Base-by-base conservation (phyloP, 2,113 vertebrate genomes). In the Illadopsis cleaveri region DNA sequence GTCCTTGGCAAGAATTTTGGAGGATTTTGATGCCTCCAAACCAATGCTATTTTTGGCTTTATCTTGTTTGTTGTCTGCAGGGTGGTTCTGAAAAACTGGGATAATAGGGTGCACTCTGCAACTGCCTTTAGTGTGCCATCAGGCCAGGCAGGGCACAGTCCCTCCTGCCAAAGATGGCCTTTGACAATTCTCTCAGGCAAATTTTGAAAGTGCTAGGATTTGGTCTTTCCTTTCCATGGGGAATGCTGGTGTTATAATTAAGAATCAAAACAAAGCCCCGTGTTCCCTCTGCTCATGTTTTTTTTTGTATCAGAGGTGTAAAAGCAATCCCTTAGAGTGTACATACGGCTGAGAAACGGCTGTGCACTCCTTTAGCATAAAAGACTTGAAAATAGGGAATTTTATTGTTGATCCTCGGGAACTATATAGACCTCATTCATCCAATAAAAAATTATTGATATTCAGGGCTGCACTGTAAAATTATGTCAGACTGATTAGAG, bases 81-180 rank as follows among this genome's bases (percentile, higher is more conserved):
- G 47, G 11, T 60, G 54, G 15, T 58, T 89, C 73, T 88, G 23
- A 79, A 40, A 57, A 54, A 38, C 4, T 86, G 75, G 38, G 33
- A 42, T 90, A n/a, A 33, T 13, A 35, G 0, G 0, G 12, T 11
- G 1, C 35, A 22, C 45, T 62, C 51, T 42, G 8, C 60, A 54
- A 22, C n/a, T 82, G 27, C 82, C 48, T 73, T 48, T 33, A 40
- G 17, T 14, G 47, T 64, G 24, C 44, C 58, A 53, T 51, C 37
- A 77, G 40, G 44, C 56, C 58, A 58, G 42, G 12, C 56, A 91
- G 47, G n/a, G 20, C 42, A 75, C 38, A 35, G 48, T 38, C 30
- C 19, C 47, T 88, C 51, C 66, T 82, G 57, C 48, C 65, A 72
- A 56, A 71, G 38, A 71, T 30, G 35, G 53, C 64, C 76, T 77